phyloP scores from a whole-genome alignment of 2,113 vertebrate species.

The Brevimyrus niger region DNA sequence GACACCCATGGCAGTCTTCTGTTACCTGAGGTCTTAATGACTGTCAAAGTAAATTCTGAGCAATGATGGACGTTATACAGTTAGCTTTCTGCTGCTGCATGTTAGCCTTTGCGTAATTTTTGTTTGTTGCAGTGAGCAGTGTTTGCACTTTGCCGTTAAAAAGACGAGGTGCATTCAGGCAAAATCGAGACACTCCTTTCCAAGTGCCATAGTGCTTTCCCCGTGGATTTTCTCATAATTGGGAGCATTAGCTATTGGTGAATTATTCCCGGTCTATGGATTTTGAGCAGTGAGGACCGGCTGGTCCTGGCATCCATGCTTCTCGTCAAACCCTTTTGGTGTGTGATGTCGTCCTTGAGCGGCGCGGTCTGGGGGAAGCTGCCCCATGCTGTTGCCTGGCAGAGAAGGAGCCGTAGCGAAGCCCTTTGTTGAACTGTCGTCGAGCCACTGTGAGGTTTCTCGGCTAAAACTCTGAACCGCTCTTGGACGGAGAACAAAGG shows the following conservation, averaged over 20 bases:
- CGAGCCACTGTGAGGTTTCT: not conserved
- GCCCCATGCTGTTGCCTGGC: not conserved
- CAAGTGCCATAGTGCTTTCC: not conserved
- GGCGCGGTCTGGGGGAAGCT: not conserved
- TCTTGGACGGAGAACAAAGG: conserved; percentile 11
- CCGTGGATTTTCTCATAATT: not conserved
- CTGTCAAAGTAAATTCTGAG: not conserved
- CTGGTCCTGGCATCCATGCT: not conserved
- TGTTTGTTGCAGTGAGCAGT: not conserved
- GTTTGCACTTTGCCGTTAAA: not conserved
- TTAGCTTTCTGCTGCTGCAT: not conserved
- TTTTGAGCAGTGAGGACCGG: not conserved
- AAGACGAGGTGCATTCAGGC: not conserved
- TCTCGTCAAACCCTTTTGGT: not conserved
- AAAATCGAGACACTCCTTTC: not conserved
- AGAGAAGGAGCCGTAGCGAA: not conserved
- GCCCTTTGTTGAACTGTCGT: not conserved
- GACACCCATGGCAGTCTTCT: not conserved
- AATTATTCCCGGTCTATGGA: not conserved
- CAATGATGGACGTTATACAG: not conserved
- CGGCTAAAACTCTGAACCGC: not conserved
- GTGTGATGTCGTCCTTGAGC: not conserved
- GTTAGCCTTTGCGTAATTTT: not conserved
- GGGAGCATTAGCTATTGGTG: not conserved
- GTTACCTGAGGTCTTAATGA: not conserved